These are phyloP conservation scores for Varroa destructor DNA, from an alignment of 1,140 invertebrate genomes.

Conservation along the genomic window DNA sequence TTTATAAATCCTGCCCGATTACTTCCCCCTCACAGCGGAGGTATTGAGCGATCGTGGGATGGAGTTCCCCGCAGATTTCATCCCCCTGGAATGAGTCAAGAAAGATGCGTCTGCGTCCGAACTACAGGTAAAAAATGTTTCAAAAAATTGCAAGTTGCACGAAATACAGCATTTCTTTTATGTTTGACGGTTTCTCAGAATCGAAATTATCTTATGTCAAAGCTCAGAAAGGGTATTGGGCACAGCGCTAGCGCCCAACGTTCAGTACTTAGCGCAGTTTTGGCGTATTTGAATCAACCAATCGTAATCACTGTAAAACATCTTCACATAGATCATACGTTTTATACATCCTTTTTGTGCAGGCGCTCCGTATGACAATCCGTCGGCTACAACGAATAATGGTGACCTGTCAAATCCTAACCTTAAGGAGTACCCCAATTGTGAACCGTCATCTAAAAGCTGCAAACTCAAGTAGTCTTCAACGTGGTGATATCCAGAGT, in stretches of 20 bases:
- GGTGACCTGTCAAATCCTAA: slow-evolving; percentile 45
- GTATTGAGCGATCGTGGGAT: slow-evolving; percentile 63
- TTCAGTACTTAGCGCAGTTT: not conserved
- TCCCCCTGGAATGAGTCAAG: slow-evolving; percentile 44
- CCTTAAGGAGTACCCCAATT: slow-evolving; percentile 51
- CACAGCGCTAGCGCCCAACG: too few species aligned
- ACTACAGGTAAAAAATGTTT: slow-evolving; percentile 38
- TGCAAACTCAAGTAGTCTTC: slow-evolving; percentile 29
- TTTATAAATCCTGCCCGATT: slow-evolving; percentile 1
- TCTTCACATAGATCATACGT: slow-evolving; percentile 59
- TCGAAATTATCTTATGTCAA: too few species aligned
- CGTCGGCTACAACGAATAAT: slow-evolving; percentile 42
- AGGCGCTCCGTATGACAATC: slow-evolving; percentile 31
- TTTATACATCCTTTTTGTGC: not conserved
- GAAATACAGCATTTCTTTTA: too few species aligned
- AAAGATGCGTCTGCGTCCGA: slow-evolving; percentile 15
- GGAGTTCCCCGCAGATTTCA: slow-evolving; percentile 68
- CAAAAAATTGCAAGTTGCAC: too few species aligned
- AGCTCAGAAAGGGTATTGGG: too few species aligned
- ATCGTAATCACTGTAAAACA: not conserved
- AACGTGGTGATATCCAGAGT: too few species aligned
- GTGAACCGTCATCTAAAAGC: slow-evolving; percentile 35
- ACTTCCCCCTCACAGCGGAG: slow-evolving; percentile 53
- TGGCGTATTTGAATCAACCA: not conserved
- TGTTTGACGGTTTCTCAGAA: too few species aligned